A percentile compares a stretch with the other conserved stretches of the same genome.
These are phyloP conservation scores for Paguma larvata DNA, from an alignment of 2,797 vertebrate species.

Conservation along the genomic window DNA sequence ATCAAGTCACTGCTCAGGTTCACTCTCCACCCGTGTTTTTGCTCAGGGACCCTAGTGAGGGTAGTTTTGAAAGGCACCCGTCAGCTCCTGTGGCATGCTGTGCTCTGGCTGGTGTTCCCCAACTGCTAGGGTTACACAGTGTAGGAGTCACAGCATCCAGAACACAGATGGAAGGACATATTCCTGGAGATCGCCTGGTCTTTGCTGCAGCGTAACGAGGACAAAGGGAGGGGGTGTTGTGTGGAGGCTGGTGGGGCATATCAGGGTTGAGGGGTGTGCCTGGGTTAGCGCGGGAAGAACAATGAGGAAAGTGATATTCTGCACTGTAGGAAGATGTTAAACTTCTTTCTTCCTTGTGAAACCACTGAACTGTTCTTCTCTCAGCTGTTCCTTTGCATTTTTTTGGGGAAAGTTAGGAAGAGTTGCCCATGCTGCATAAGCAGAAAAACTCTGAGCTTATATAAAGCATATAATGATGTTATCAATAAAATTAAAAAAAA, in stretches of 20 bases:
- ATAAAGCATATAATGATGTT: constrained; percentile 64
- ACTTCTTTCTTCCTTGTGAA: background rate
- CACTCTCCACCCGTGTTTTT: background rate
- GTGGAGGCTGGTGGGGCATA: background rate
- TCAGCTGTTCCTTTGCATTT: background rate
- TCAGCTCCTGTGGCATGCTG: background rate
- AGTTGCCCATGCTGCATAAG: constrained; percentile 55
- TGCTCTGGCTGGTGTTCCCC: background rate
- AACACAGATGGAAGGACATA: background rate
- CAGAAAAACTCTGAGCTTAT: constrained; percentile 71
- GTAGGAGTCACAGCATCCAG: background rate
- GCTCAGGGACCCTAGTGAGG: background rate
- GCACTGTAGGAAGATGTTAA: background rate
- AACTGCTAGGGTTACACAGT: background rate
- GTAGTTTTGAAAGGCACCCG: background rate
- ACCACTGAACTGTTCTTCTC: constrained; percentile 14
- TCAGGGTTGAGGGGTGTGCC: background rate
- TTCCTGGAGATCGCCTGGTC: constrained; percentile 11
- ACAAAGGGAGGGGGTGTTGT: background rate
- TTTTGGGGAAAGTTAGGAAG: constrained; percentile 47
- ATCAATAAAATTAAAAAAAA: constrained; percentile 76
- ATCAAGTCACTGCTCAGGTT: background rate
- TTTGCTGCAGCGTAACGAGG: background rate
- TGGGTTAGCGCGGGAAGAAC: background rate
- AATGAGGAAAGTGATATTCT: background rate